Evolutionary conservation across 2,113 vertebrate species (phyloP).

Genomic region (Micromys minutus): DNA sequence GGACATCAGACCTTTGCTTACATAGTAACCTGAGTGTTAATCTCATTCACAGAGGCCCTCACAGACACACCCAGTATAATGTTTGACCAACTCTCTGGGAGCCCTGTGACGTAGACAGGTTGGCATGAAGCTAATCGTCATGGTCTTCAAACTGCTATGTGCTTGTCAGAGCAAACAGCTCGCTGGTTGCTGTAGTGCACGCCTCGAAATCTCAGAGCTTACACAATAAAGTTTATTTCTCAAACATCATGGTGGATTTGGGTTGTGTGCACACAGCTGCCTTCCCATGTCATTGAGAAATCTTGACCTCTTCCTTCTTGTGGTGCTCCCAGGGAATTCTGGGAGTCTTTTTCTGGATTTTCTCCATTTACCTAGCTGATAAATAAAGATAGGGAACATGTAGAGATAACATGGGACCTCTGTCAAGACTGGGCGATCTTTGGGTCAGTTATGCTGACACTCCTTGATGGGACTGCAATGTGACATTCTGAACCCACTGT

Average conservation of each 20-base stretch:
- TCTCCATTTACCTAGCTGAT: conserved; percentile 19
- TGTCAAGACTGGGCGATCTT: not conserved
- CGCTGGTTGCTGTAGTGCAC: not conserved
- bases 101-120: not conserved
- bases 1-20: not conserved
- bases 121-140: not conserved
- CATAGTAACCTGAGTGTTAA: not conserved
- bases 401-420: not conserved
- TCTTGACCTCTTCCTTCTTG: not conserved
- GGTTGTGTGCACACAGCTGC: not conserved
- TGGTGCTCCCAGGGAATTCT: not conserved
- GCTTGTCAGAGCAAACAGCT: not conserved
- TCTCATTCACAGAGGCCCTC: not conserved
- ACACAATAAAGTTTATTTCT: conserved; percentile 35
- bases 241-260: not conserved
- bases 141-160: not conserved
- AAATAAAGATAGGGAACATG: not conserved
- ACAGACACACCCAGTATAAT: not conserved
- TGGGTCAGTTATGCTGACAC: not conserved
- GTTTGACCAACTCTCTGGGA: not conserved
- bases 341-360: not conserved
- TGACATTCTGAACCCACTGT: not conserved
- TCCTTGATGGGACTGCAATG: not conserved
- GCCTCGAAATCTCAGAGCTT: not conserved
- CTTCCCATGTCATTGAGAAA: not conserved